phyloP scores from a whole-genome alignment of 2,888 invertebrate genomes.

The Lithophane ornitopus region DNA sequence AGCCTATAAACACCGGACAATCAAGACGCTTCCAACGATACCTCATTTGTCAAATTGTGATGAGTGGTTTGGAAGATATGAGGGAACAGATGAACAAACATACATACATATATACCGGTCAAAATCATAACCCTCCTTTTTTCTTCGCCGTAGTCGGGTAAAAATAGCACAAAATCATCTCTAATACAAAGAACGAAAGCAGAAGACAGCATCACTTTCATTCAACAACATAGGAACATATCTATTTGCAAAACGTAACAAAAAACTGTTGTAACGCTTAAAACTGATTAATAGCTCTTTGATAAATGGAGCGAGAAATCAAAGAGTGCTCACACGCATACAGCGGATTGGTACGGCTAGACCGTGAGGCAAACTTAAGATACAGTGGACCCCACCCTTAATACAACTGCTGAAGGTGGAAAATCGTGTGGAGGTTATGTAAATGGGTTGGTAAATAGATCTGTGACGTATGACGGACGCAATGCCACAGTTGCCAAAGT shows the following conservation, averaged over 20 bases:
- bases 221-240: conserved; percentile 43
- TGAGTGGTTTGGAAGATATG: too few relatives aligned
- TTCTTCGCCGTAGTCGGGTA: too few relatives aligned
- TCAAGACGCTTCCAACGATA: too few relatives aligned
- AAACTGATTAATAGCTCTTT: conserved; percentile 80
- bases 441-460: conserved; percentile 60
- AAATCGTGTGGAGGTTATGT: conserved; percentile 22
- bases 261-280: conserved; percentile 78
- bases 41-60: too few relatives aligned
- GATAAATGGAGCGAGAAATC: conserved; percentile 87
- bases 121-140: too few relatives aligned
- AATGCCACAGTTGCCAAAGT: conserved; percentile 79
- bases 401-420: conserved; percentile 32
- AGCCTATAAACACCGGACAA: too few relatives aligned
- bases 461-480: conserved; percentile 71
- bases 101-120: too few relatives aligned
- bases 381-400: conserved; percentile 54
- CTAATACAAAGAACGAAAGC: conserved; percentile 5
- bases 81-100: too few relatives aligned
- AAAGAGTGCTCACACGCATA: conserved; percentile 78
- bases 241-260: conserved; percentile 61
- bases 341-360: conserved; percentile 64
- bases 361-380: conserved; percentile 48
- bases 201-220: conserved; percentile 54
- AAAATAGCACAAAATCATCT: too few relatives aligned